These are phyloP conservation scores for Apodemia duryi DNA, from an alignment of 2,888 invertebrate species.

Conservation along the genomic window DNA sequence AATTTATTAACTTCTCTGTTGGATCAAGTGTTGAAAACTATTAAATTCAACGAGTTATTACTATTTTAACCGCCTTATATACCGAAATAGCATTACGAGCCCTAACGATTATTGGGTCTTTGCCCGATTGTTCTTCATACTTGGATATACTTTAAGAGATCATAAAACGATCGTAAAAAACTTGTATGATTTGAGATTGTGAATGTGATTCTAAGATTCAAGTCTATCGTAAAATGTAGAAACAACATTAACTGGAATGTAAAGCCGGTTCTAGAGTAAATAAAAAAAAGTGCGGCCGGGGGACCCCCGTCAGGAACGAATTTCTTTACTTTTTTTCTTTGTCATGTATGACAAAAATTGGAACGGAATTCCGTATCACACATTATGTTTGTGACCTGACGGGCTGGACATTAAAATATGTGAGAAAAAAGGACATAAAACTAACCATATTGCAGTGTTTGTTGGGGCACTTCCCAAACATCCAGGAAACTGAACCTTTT, in stretches of 20 bases:
- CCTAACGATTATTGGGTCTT: not conserved
- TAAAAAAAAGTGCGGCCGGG: no score
- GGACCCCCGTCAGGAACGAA: no score
- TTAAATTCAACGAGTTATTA: not conserved
- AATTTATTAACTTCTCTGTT: not conserved
- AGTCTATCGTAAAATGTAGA: not conserved
- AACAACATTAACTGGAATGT: not conserved
- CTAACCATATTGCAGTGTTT: no score
- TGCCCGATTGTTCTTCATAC: not conserved
- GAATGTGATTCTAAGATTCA: constrained; percentile 5
- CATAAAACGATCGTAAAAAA: constrained; percentile 1
- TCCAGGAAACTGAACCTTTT: no score
- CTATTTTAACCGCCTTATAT: not conserved
- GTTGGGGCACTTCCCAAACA: no score
- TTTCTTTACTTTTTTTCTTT: no score
- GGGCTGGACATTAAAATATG: no score
- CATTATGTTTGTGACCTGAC: no score
- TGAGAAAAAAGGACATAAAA: no score
- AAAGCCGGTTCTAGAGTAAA: not conserved
- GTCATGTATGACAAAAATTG: no score
- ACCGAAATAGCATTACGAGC: constrained; percentile 6
- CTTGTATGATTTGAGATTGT: constrained; percentile 3
- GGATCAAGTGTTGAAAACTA: not conserved
- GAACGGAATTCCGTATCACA: no score
- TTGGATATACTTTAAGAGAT: constrained; percentile 2